A percentile compares a stretch with the other conserved stretches of the same genome.
Conservation (phyloP, 2,113 vertebrate species). For the Aptenodytes forsteri region DNA sequence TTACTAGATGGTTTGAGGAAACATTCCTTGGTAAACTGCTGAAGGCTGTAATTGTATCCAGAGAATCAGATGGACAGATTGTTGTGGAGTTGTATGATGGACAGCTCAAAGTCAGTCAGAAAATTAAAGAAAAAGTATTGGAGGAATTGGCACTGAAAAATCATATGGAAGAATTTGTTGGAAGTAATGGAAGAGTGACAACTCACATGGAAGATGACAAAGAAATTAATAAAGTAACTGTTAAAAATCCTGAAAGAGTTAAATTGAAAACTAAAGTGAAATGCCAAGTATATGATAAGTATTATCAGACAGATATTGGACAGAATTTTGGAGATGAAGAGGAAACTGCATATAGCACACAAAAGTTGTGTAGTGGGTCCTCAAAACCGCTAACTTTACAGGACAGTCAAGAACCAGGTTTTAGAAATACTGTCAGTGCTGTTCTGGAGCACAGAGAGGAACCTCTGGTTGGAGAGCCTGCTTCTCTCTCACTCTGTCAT, state of each 20-base stretch:
- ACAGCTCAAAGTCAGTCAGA: constrained; percentile 78
- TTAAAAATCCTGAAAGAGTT: neutral
- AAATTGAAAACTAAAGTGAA: constrained; percentile 1
- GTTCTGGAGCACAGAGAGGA: neutral
- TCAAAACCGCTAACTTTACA: neutral
- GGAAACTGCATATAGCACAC: neutral
- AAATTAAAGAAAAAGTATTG: constrained; percentile 79
- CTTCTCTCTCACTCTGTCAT: neutral
- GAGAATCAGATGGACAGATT: constrained; percentile 78
- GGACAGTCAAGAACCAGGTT: neutral
- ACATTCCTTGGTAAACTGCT: constrained; percentile 76
- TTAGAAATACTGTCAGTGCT: neutral
- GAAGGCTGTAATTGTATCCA: constrained; percentile 76
- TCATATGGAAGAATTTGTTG: fast-evolving
- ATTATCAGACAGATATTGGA: neutral
- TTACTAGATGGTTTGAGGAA: constrained; percentile 80
- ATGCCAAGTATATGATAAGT: neutral
- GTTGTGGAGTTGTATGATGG: constrained; percentile 84
- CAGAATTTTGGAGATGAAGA: neutral
- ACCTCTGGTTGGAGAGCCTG: neutral
- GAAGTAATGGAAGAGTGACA: neutral
- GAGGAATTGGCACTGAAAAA: neutral
- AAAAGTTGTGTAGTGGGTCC: neutral
- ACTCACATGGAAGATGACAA: neutral
- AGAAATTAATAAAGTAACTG: neutral